These are phyloP conservation scores for Echinops telfairi DNA, from an alignment of 2,113 vertebrate genomes.

Conservation along the genomic window DNA sequence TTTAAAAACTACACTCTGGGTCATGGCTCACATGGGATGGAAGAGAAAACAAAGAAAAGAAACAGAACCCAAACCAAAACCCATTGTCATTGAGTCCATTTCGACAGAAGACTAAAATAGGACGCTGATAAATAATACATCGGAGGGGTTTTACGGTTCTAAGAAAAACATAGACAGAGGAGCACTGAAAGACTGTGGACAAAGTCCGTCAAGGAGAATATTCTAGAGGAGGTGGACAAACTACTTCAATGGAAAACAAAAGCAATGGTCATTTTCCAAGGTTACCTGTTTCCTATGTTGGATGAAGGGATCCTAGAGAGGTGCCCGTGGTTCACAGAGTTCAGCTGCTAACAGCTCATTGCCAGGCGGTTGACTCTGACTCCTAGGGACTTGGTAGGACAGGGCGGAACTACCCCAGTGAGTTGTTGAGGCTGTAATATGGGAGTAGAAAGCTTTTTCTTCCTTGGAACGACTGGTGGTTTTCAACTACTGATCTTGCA, in stretches of 20 bases:
- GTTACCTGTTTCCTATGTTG: background rate
- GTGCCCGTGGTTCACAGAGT: background rate
- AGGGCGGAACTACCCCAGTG: no score
- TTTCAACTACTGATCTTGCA: no score
- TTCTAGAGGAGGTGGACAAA: background rate
- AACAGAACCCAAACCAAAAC: no score
- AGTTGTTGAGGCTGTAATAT: no score
- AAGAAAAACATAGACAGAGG: background rate
- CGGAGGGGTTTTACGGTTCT: background rate
- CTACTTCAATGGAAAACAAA: background rate
- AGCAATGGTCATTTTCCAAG: background rate
- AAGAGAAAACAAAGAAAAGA: background rate
- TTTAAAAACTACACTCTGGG: background rate
- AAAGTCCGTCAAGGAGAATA: background rate
- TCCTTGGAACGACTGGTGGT: no score
- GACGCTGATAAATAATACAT: background rate
- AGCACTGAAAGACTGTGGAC: background rate
- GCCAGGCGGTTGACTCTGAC: no score
- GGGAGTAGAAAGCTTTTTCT: no score
- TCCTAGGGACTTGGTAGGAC: no score
- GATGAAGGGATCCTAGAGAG: background rate
- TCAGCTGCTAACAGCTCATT: background rate
- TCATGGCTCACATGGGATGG: background rate
- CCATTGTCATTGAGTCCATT: no score
- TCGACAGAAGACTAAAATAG: background rate